Evolutionary conservation across 2,113 vertebrate species (phyloP), one percentile per base, ranked within the genome.

Genomic region (Serinus canaria): DNA sequence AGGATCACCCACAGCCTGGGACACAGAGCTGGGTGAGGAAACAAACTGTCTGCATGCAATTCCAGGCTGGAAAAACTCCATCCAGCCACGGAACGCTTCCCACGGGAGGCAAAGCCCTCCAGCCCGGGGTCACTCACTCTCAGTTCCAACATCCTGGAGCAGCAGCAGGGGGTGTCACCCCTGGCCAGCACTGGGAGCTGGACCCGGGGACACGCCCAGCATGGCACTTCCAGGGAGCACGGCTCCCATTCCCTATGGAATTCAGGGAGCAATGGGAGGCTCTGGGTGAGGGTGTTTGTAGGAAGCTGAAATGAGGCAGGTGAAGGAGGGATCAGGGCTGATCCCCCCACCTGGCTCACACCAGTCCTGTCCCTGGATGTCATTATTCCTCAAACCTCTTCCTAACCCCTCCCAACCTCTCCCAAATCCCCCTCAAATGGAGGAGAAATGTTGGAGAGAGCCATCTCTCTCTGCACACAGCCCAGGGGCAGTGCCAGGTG

Each of bases 161-260:
- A 9, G 55, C 13, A 3, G 1, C 28, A 1, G 12, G 9, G 62
- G 52, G 1, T 0, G 0, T 0, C 22, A 1, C 9, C 21, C 53
- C 50, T 1, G 7, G 53, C 62, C 2, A 0, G 53, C 53, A 12
- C 11, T 3, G 68, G 41, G 43, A 6, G 11, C 11, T 0, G 39
- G 7, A 25, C 31, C 46, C 0, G 6, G 8, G 4, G 37, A 19
- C 11, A 14, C 7, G 16, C 44, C 77, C 85, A 43, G 58, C 62
- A 2, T 2, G 3, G 79, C 49, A 24, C 11, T 2, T 6, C 25
- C 83, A 18, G 0, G 46, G 33, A 60, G 28, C 70, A 27, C 3
- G 0, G 9, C 66, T 15, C 58, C 1, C 5, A 20, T 12, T 70
- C 49, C 85, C 56, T 0, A 0, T 0, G 62, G 52, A 11, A 18